Conservation (phyloP, 2,797 vertebrate genomes). For the Poeciliopsis infans region DNA sequence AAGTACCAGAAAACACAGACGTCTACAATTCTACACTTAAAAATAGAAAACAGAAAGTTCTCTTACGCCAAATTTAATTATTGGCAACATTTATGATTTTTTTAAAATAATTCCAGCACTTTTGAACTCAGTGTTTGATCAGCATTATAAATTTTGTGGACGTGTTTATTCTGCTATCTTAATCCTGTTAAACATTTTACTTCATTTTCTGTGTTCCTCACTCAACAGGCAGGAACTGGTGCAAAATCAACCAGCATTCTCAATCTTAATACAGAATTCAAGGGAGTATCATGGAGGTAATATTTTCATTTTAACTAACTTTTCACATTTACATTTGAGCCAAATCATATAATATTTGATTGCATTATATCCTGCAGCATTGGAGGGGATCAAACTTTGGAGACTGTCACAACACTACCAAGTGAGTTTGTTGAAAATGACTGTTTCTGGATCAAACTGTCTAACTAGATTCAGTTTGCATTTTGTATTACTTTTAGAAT, state of each 20-base stretch:
- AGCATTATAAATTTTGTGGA: background rate
- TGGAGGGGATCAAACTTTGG: slow-evolving; percentile 84
- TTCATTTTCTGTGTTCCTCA: slow-evolving; percentile 13
- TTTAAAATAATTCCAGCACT: background rate
- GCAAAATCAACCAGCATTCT: slow-evolving; percentile 73
- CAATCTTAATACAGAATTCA: slow-evolving; percentile 73
- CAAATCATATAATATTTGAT: slow-evolving; percentile 8
- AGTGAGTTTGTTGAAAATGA: slow-evolving; percentile 79
- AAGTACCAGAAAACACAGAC: slow-evolving; percentile 14
- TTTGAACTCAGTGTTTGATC: background rate
- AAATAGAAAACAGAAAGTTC: background rate
- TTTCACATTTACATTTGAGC: background rate
- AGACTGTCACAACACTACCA: slow-evolving; percentile 86
- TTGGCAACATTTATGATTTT: slow-evolving; percentile 21
- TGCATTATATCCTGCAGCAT: slow-evolving; percentile 75
- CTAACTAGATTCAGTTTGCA: background rate
- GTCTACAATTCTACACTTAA: background rate
- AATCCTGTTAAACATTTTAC: background rate
- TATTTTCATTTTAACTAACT: background rate
- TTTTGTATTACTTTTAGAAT: background rate
- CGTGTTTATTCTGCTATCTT: background rate
- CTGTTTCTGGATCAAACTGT: background rate
- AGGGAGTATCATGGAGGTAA: slow-evolving; percentile 90
- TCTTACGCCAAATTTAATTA: background rate
- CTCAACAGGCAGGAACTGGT: slow-evolving; percentile 80